These are phyloP conservation scores for Tragopan temminckii DNA, from an alignment of 2,797 vertebrate species.

Conservation along the genomic window DNA sequence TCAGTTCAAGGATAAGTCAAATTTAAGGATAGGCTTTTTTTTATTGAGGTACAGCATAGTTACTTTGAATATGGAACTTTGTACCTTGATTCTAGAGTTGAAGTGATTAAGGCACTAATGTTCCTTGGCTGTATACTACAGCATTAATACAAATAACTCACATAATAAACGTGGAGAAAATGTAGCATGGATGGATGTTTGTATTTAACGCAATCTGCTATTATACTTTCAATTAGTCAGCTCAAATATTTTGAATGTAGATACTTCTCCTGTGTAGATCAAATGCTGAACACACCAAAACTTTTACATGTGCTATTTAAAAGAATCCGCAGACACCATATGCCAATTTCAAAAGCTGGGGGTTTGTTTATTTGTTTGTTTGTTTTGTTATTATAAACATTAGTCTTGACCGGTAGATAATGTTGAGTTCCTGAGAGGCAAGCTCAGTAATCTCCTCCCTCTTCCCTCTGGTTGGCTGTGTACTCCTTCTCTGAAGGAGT, in stretches of 20 bases:
- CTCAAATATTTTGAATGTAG: neutral
- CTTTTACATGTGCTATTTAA: neutral
- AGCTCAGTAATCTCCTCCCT: neutral
- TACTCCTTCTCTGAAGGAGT: neutral
- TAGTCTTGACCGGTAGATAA: neutral
- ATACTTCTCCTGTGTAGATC: neutral
- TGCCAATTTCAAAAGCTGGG: neutral
- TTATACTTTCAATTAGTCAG: neutral
- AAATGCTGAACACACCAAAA: neutral
- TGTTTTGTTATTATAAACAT: neutral
- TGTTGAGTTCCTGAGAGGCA: neutral
- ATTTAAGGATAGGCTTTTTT: neutral
- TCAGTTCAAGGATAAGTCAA: neutral
- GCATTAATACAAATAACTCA: neutral
- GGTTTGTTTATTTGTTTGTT: neutral
- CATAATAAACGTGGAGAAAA: neutral
- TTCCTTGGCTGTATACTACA: neutral
- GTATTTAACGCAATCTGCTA: neutral
- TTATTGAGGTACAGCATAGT: neutral
- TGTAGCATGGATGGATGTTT: neutral
- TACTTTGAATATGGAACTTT: neutral
- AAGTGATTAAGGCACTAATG: neutral
- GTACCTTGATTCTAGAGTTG: neutral
- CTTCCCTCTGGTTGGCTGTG: neutral
- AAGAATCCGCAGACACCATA: neutral